Base-by-base conservation (phyloP, 2,888 invertebrate species). In the Endotricha flammealis region DNA sequence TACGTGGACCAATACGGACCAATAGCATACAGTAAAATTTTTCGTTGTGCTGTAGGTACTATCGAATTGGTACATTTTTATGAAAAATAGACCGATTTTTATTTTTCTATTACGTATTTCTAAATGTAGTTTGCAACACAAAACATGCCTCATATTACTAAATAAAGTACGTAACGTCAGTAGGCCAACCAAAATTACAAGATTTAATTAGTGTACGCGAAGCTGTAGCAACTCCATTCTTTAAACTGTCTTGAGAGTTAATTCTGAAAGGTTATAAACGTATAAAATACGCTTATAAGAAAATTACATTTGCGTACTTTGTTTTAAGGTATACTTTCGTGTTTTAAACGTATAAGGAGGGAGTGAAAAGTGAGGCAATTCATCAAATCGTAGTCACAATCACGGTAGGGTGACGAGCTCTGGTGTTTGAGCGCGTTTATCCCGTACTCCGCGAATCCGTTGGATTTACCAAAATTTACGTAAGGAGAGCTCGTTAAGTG, bases 381-480 rank as follows among this genome's bases (percentile, higher is more conserved):
- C 73, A 74, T 76, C 75, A 76, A 74, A 75, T 63, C 59, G 66
- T 62, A 72, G 71, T 66, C 72, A 72, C 73, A 76, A 73, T 75
- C 72, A 70, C 66, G 69, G 64, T 50, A 49, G 57, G 63, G 64
- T 69, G 73, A 69, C 64, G 65, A 62, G 60, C n/a, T 59, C 61
- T 64, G 56, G 56, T 65, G 64, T 66, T 63, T 55, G 55, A 53
- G 50, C 41, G 52, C 56, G 62, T 54, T 57, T 56, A 54, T 50
- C 50, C 50, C 50, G 35, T 57, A 51, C 58, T 57, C 61, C 57
- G 60, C 55, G 52, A 56, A 62, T 60, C 62, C 62, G 53, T 58
- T 55, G 49, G 63, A 62, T 69, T 64, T 66, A 57, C 57, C 50
- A n/a, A 58, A 70, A 67, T 72, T 68, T 67, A 64, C 64, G 63